These are phyloP conservation scores for Hyles vespertilio DNA, from an alignment of 1,140 invertebrate species.

Conservation along the genomic window DNA sequence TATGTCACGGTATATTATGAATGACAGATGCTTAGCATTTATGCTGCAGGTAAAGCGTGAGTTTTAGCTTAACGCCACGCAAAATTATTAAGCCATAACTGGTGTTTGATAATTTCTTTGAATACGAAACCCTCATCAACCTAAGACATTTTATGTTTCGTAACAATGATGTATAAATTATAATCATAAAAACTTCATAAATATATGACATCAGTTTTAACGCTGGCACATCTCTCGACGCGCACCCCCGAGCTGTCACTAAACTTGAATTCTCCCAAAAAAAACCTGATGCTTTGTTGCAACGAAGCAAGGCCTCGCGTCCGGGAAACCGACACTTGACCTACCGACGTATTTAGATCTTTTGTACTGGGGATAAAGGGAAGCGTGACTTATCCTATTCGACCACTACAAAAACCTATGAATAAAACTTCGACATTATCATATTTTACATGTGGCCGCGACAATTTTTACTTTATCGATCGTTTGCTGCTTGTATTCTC, in stretches of 20 bases:
- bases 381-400: conserved; percentile 51
- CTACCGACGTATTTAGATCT: conserved; percentile 59
- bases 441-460: conserved; percentile 37
- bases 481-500: conserved; percentile 10
- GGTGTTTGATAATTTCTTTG: no score
- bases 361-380: conserved; percentile 55
- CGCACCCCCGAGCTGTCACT: conserved; percentile 44
- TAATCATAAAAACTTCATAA: no score
- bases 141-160: no score
- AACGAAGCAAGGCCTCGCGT: conserved; percentile 33
- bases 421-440: conserved; percentile 42
- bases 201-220: no score
- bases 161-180: no score
- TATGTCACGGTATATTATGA: no score
- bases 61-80: no score
- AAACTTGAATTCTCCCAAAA: conserved; percentile 38
- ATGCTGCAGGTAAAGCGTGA: no score
- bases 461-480: conserved; percentile 21
- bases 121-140: no score
- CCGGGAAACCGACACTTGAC: conserved; percentile 63
- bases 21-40: no score
- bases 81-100: no score
- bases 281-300: conserved; percentile 43
- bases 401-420: conserved; percentile 39
- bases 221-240: not conserved